Evolutionary conservation across 1,140 invertebrate genomes (phyloP), one percentile per base, ranked within the genome.

Genomic region (Trichonephila inaurata): DNA sequence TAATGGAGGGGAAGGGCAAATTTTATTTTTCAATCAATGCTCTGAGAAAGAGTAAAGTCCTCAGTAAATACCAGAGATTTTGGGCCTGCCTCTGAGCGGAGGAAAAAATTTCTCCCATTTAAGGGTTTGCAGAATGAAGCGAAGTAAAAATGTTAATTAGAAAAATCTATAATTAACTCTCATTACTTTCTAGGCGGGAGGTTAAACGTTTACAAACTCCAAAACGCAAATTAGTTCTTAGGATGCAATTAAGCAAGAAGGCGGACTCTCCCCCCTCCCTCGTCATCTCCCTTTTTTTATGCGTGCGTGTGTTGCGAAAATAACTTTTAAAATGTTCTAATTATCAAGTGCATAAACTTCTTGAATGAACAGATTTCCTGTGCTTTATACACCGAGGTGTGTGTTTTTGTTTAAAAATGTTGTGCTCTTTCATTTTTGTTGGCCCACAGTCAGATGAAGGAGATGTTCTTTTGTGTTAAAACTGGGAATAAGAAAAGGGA

Each of bases 151-250:
- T 72, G 69, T 72, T 72, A 72, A 72, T 72, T 72, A 72, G 69
- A 72, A 72, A 72, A 72, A 72, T 72, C 69, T 72, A 72, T 72
- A 72, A 72, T 72, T 72, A 72, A 72, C 24, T n/a, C 28, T 72
- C 69, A 24, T 72, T 72, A 72, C 24, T 72, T 72, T 33, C 24
- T 5, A 24, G 16, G 69, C 12, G 28, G 69, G 14, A 72, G 69
- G 28, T 72, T 72, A 72, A 72, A 33, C 69, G 69, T 72, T 72
- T 72, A 72, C 69, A 72, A 72, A 72, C 28, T 24, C 69, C 12
- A 72, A 72, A 72, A 72, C 69, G 28, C 69, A 72, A 72, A 77
- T 77, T 77, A 77, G 72, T 40, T 77, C 72, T 7, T 19, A 33
- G 72, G 72, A 77, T 77, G 72, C 72, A 77, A 77, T 77, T 77